A percentile compares a stretch with the other conserved stretches of the same genome.
These are phyloP conservation scores for Telmatochromis sp. DNA, from an alignment of 2,113 vertebrate species.

Conservation along the genomic window DNA sequence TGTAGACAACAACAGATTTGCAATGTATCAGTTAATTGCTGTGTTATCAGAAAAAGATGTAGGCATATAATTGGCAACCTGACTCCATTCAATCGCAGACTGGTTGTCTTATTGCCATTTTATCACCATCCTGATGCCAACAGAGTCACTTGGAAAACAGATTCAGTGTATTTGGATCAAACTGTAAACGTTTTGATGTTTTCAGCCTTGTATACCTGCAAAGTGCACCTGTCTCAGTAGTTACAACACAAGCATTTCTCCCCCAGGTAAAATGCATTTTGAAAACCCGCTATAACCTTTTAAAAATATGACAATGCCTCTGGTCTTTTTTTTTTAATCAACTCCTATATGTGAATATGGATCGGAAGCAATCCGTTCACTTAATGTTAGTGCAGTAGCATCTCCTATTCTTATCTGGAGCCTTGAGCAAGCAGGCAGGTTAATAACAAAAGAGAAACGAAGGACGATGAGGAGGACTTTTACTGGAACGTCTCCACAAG, in stretches of 20 bases:
- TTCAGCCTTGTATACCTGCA: neutral
- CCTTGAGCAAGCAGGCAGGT: neutral
- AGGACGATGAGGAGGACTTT: neutral
- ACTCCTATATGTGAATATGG: neutral
- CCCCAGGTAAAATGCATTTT: neutral
- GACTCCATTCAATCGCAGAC: neutral
- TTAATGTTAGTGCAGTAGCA: neutral
- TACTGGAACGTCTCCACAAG: neutral
- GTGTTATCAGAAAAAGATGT: neutral
- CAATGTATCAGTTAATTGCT: neutral
- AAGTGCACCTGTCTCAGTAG: too few species aligned
- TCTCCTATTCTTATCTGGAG: neutral
- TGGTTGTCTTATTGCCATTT: neutral
- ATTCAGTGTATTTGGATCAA: neutral
- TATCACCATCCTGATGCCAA: neutral
- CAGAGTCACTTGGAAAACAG: neutral
- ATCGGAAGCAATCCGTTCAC: neutral
- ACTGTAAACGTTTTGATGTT: fast-evolving
- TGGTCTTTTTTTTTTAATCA: neutral
- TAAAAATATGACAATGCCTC: neutral
- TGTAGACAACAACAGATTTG: neutral
- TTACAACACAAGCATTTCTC: neutral
- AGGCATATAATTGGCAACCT: neutral
- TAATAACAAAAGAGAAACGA: neutral
- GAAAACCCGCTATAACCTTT: neutral